Evolutionary conservation across 2,113 vertebrate genomes (phyloP), one percentile per base, ranked within the genome.

Genomic region (Fulica atra): DNA sequence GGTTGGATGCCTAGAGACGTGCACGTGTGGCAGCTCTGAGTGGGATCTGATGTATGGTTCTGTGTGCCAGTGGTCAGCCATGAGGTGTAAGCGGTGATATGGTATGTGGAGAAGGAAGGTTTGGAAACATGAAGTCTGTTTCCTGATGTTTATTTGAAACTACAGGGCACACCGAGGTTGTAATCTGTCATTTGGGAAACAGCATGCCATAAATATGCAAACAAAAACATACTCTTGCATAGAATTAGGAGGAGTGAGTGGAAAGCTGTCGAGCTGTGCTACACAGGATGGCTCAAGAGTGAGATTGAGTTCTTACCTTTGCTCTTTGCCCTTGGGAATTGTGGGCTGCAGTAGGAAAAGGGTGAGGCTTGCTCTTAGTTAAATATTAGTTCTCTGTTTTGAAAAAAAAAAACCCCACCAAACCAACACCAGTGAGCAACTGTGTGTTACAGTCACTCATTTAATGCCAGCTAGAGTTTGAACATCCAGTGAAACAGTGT

Each of bases 1-100:
- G 25, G 10, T 2, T 31, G 74, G 56, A 51, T 63, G 35, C 28
- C 46, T 79, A 16, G 65, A 50, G 54, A 0, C 0, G 2, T 15
- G 31, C 15, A 29, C 6, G 0, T 38, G 5, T 8, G 63, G 50
- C 35, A 19, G 1, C 11, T 61, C 5, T 24, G 65, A 61, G 13
- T 33, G 13, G 59, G 70, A 13, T 56, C 63, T 38, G 54, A 53
- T 64, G 4, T 13, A 0, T 18, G 61, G 54, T 36, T 83, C 3
- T 0, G 31, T 7, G 26, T 61, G 60, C 14, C 33, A 16, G 35
- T 18, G 56, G 20, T 33, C 24, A 35, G 79, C 79, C 44, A 8
- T 50, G 85, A 77, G 51, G 25, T 16, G 6, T 21, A 60, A 79
- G 90, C 8, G 68, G 59, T 33, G 10, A 1, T 2, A 26, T 11